Conservation (phyloP, 2,888 invertebrate species). For the Sarcophaga subvicina region DNA sequence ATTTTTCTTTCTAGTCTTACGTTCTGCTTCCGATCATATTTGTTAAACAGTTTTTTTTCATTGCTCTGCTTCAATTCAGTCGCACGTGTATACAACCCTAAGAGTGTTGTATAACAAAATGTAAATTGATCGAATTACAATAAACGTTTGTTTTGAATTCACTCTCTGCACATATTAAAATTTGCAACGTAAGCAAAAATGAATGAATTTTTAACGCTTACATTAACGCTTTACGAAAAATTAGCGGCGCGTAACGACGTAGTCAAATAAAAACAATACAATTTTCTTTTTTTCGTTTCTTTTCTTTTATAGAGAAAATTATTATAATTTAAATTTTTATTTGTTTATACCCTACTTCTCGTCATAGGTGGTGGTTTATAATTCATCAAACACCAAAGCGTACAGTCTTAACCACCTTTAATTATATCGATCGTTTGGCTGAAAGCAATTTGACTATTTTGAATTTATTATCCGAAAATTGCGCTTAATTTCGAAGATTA, state of each 20-base stretch:
- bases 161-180: background rate
- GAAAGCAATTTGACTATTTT: too few species aligned
- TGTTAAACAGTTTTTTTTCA: slow-evolving; percentile 1
- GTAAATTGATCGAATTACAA: slow-evolving; percentile 20
- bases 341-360: slow-evolving; percentile 11
- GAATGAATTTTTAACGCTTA: slow-evolving; percentile 47
- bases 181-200: slow-evolving; percentile 16
- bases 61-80: too few species aligned
- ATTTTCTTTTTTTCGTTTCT: background rate
- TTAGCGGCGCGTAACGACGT: slow-evolving; percentile 44
- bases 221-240: slow-evolving; percentile 37
- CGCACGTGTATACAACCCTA: background rate
- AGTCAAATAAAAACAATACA: slow-evolving; percentile 33
- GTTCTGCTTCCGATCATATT: background rate
- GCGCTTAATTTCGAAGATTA: too few species aligned
- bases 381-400: too few species aligned
- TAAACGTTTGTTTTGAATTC: background rate
- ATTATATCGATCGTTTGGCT: too few species aligned
- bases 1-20: too few species aligned
- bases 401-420: too few species aligned
- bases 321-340: slow-evolving; percentile 35
- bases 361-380: too few species aligned
- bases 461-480: too few species aligned
- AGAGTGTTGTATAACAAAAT: background rate
- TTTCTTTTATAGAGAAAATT: background rate